These are phyloP conservation scores for Marisa cornuarietis DNA, from an alignment of 1,140 invertebrate species.

Conservation along the genomic window DNA sequence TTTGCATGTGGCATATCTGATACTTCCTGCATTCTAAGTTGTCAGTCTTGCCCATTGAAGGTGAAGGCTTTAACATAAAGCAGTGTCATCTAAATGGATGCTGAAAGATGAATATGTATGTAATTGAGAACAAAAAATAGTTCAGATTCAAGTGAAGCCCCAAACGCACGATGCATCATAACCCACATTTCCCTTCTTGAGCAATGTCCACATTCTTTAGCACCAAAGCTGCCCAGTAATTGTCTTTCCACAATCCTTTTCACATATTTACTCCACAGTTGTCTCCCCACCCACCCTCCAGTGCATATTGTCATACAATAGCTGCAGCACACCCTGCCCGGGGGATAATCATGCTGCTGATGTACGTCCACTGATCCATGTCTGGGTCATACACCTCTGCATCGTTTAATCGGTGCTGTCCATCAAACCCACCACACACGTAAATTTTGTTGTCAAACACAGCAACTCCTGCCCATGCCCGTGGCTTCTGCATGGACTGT, in stretches of 20 bases:
- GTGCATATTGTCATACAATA: constrained; percentile 40
- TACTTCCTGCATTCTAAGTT: too few relatives aligned
- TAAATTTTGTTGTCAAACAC: constrained; percentile 70
- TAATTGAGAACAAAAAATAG: too few relatives aligned
- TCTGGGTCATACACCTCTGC: constrained; percentile 90
- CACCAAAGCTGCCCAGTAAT: neutral
- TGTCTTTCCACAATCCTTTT: neutral
- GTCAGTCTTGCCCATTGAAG: too few relatives aligned
- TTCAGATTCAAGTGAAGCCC: neutral
- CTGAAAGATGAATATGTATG: too few relatives aligned
- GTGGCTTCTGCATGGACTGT: constrained; percentile 60
- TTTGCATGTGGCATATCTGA: too few relatives aligned
- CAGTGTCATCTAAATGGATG: too few relatives aligned
- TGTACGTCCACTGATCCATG: constrained; percentile 79
- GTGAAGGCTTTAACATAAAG: too few relatives aligned
- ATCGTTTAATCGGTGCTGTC: constrained; percentile 77
- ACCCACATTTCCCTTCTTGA: neutral
- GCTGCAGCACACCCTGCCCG: constrained; percentile 61
- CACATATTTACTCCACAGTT: neutral
- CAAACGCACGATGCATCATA: neutral
- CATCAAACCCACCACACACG: constrained; percentile 70
- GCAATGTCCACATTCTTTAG: neutral
- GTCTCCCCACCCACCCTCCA: neutral
- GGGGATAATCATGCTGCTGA: constrained; percentile 58
- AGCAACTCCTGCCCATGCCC: constrained; percentile 61